A percentile compares a stretch with the other conserved stretches of the same genome.
Evolutionary conservation across 2,888 invertebrate species (phyloP).

Genomic region (Philhelius pedissequus): DNA sequence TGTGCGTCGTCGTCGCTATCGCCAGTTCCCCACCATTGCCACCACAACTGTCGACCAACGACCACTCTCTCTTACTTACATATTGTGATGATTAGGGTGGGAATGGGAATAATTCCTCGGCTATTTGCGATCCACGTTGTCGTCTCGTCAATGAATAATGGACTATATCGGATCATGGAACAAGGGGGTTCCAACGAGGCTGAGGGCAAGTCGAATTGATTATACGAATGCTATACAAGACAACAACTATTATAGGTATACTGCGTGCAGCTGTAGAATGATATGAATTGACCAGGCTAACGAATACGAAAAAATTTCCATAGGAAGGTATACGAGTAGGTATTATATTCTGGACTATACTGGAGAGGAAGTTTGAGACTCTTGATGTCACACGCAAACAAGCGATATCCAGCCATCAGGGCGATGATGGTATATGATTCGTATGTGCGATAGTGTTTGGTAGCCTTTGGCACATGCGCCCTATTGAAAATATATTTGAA

Average conservation of each 20-base stretch:
- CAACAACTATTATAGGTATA: background rate
- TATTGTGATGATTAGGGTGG: conserved; percentile 58
- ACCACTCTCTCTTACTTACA: background rate
- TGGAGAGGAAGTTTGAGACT: background rate
- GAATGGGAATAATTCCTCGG: conserved; percentile 32
- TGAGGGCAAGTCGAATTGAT: conserved; percentile 51
- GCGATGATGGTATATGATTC: too few species aligned
- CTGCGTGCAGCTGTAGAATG: background rate
- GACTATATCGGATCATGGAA: conserved; percentile 10
- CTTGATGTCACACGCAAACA: background rate
- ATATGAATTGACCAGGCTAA: conserved; percentile 64
- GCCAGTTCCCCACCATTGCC: background rate
- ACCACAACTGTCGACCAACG: conserved; percentile 8
- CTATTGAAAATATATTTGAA: conserved; percentile 58
- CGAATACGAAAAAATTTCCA: conserved; percentile 4
- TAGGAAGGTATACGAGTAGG: too few species aligned
- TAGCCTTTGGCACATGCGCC: conserved; percentile 44
- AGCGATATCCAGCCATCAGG: too few species aligned
- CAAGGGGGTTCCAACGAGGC: background rate
- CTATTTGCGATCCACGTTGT: conserved; percentile 18
- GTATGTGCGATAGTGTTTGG: background rate
- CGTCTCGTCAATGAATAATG: conserved; percentile 34
- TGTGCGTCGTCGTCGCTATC: background rate
- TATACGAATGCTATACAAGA: background rate
- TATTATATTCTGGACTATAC: background rate